A percentile compares a stretch with the other conserved stretches of the same genome.
Conservation (phyloP, 2,797 vertebrate species). For the Apogon talboti region DNA sequence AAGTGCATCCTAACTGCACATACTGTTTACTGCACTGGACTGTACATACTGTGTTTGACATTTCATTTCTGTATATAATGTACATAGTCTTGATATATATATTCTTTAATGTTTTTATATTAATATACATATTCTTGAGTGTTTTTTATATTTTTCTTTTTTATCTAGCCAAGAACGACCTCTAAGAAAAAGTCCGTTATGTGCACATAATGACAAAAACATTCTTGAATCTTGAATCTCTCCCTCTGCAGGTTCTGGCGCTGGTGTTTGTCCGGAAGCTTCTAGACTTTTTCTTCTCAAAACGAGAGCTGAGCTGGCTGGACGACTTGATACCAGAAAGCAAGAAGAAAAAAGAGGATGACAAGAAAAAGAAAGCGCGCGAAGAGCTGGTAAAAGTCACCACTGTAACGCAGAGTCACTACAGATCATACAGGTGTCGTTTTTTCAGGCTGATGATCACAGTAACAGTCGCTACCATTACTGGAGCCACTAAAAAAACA, state of each 20-base stretch:
- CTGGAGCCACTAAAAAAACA: too few species aligned
- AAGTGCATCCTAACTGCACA: too few species aligned
- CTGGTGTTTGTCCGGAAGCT: slow-evolving; percentile 95
- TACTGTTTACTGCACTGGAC: too few species aligned
- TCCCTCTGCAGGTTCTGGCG: slow-evolving; percentile 88
- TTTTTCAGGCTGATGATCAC: too few species aligned
- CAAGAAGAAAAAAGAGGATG: slow-evolving; percentile 98
- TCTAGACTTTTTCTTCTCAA: slow-evolving; percentile 93
- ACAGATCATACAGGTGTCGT: too few species aligned
- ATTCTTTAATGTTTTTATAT: background rate
- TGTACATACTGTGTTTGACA: background rate
- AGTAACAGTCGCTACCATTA: too few species aligned
- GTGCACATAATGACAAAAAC: too few species aligned
- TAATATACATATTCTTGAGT: background rate
- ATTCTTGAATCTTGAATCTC: background rate
- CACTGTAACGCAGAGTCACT: too few species aligned
- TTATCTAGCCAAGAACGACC: too few species aligned
- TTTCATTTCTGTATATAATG: background rate
- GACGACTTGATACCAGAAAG: slow-evolving; percentile 97
- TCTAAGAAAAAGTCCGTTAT: too few species aligned
- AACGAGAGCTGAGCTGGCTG: slow-evolving; percentile 94
- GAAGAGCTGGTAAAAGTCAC: slow-evolving; percentile 70
- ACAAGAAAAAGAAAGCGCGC: slow-evolving; percentile 88
- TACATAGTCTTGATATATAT: background rate
- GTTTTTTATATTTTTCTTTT: too few species aligned